Evolutionary conservation across 2,113 vertebrate species (phyloP), one percentile per base, ranked within the genome.

Genomic region (Sceloporus undulatus): DNA sequence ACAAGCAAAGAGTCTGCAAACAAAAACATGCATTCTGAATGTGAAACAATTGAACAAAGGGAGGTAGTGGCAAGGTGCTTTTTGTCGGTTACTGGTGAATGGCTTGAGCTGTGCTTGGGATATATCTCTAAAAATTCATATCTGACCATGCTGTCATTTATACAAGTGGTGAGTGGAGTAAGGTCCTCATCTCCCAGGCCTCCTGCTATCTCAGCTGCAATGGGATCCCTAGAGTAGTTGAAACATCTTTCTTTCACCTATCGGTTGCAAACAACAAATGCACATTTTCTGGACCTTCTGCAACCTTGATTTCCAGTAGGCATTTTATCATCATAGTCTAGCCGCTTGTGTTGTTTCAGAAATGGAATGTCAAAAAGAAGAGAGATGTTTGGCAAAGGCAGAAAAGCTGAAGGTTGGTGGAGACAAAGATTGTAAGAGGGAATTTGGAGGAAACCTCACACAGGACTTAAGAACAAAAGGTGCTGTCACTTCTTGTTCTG

Each of bases 11-110:
- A 18, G n/a, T 0, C 1, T 42, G 10, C 65, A 81, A 66, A 88
- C 90, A 81, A 85, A 92, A 91, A 89, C 11, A 86, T 2, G 4
- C 29, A 16, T 75, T 0, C 0, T 62, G 66, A 79, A 91, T 54
- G 34, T 89, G 88, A 91, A 52, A 42, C 85, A 74, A 9, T 42
- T 70, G 71, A 91, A 94, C 77, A 48, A 0, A 0, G 27, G 42
- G n/a, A 52, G 21, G 68, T 66, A 40, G 84, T 40, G 85, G 82
- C 84, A 23, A 56, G 42, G 52, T 79, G 25, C 29, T 88, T 87
- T 84, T 68, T 21, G 86, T 87, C 79, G 82, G 74, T 42, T 1
- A 73, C 85, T 71, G 86, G 75, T 71, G 68, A n/a, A 9, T 81
- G 25, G 54, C 27, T 68, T 73, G 85, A 90, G 21, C 25, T 54